A percentile compares a stretch with the other conserved stretches of the same genome.
Evolutionary conservation across 2,113 vertebrate species (phyloP).

Genomic region (Sterna hirundo): DNA sequence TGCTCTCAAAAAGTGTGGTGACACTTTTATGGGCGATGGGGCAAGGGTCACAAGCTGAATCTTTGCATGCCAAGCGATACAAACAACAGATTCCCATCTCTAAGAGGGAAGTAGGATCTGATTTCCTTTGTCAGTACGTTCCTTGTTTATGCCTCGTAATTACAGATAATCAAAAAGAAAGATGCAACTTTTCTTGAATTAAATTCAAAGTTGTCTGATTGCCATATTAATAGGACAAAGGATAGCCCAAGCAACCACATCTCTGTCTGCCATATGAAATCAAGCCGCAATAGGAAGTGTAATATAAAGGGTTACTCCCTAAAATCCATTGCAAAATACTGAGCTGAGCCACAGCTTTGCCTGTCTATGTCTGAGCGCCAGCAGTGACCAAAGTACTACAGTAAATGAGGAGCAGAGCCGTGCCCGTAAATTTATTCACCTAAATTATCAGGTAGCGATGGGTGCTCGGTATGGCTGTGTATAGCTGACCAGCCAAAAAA

Average conservation of each 20-base stretch:
- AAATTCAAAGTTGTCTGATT: neutral
- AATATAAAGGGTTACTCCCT: neutral
- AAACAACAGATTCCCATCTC: conserved; percentile 29
- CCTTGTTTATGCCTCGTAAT: neutral
- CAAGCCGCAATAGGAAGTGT: neutral
- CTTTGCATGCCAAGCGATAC: conserved; percentile 37
- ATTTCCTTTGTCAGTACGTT: conserved; percentile 9
- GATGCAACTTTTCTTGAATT: neutral
- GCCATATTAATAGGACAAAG: neutral
- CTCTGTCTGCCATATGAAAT: neutral
- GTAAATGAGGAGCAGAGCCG: neutral
- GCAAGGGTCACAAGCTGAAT: conserved; percentile 53
- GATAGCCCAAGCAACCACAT: neutral
- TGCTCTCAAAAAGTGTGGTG: conserved; percentile 57
- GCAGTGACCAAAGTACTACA: neutral
- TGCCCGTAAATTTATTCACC: neutral
- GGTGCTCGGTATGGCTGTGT: neutral
- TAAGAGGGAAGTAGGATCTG: neutral
- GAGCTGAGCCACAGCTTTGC: neutral
- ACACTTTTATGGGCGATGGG: conserved; percentile 55
- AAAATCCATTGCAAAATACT: neutral
- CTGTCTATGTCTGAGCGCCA: neutral
- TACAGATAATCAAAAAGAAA: neutral
- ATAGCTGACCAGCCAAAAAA: neutral
- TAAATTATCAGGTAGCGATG: neutral